Evolutionary conservation across 2,113 vertebrate species (phyloP), one percentile per base, ranked within the genome.

Genomic region (Chelonoidis abingdonii): DNA sequence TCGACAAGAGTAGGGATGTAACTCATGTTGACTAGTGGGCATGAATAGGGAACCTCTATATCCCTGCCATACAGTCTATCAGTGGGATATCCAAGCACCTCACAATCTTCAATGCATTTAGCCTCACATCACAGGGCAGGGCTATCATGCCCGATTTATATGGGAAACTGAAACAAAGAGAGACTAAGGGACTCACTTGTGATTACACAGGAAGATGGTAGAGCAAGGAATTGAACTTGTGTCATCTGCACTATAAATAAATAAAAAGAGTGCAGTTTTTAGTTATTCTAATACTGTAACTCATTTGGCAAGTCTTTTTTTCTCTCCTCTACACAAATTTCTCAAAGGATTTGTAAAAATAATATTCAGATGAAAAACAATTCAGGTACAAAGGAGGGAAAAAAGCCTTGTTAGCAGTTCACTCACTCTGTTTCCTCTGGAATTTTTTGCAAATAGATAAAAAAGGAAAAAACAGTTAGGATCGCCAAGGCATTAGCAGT

Each of bases 381-480:
- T 52, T 41, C 94, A 44, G 25, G 57, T 41, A 54, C 0, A 3
- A 87, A 83, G 11, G 38, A 1, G 2, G 62, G 12, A 41, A 88
- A 96, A 89, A 35, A 86, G 35, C 12, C 47, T 93, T 21, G 17
- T 38, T 44, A 65, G 31, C 75, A 56, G 79, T 80, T 89, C 52
- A 3, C 47, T 89, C 47, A 83, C 31, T 2, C 65, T 89, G 27
- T 4, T 5, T 91, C 82, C 76, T 89, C 72, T 92, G 75, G 65
- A 85, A 83, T 31, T 93, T 91, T 87, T 72, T 72, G 3, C 9
- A 80, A 78, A 86, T 14, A 76, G 78, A 27, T 69, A 72, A 65
- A 79, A 52, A 95, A 31, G 29, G 49, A 96, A 93, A 94, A 83
- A 53, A 62, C 78, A 80, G 62, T 69, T 92, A 83, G 1, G 84